Conservation (phyloP, 1,140 invertebrate species). For the Hyles vespertilio region DNA sequence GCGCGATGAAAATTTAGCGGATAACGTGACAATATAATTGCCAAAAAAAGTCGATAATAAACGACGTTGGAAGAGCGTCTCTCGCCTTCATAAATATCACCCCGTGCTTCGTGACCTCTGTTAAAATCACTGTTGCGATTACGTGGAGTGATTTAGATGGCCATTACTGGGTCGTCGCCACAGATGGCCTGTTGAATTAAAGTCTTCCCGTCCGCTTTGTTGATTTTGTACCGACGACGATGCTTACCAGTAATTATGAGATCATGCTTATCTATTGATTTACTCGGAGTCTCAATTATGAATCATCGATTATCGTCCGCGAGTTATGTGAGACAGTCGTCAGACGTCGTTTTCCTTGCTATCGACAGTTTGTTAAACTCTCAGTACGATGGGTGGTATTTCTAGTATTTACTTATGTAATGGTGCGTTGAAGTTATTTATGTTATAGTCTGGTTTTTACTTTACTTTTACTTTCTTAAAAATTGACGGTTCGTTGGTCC, state of each 20-base stretch:
- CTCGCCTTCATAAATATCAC: conserved; percentile 59
- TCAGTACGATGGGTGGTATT: conserved; percentile 5
- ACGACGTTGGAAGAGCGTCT: conserved; percentile 39
- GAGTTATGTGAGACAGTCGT: conserved; percentile 40
- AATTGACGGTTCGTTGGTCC: too few relatives aligned
- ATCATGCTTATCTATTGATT: conserved; percentile 65
- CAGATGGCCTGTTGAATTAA: conserved; percentile 61
- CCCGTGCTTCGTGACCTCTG: conserved; percentile 60
- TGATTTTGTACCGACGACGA: conserved; percentile 48
- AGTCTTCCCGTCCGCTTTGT: conserved; percentile 52
- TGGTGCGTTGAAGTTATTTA: too few relatives aligned
- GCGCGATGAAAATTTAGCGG: conserved; percentile 29
- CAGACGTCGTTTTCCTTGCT: conserved; percentile 26
- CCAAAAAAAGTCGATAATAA: conserved; percentile 48
- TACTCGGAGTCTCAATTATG: conserved; percentile 58
- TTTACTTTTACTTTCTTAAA: too few relatives aligned
- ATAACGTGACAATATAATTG: conserved; percentile 37
- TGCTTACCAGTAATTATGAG: conserved; percentile 56
- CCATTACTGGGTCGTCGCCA: conserved; percentile 44
- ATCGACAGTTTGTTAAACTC: conserved; percentile 35
- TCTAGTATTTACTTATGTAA: too few relatives aligned
- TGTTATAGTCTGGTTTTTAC: too few relatives aligned
- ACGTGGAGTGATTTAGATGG: conserved; percentile 61
- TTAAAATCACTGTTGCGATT: conserved; percentile 61
- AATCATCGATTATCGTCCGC: conserved; percentile 50